phyloP scores from a whole-genome alignment of 2,113 vertebrate species.

The Meles meles region DNA sequence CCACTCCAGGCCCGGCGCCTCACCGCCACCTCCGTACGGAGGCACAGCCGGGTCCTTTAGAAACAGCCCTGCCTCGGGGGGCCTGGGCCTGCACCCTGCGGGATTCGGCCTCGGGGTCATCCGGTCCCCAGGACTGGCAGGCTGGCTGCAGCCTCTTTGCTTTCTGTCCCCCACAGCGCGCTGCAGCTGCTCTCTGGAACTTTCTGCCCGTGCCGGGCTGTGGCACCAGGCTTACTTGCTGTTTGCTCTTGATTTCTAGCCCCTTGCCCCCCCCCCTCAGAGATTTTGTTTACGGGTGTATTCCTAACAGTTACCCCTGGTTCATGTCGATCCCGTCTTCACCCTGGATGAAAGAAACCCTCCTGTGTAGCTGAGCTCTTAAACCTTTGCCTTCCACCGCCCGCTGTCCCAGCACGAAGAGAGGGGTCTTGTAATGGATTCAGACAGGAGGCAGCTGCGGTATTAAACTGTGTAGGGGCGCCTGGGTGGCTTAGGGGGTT shows the following conservation, averaged over 20 bases:
- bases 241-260: not conserved
- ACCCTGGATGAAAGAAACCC: not conserved
- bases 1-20: rapidly evolving
- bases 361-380: not conserved
- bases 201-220: no score
- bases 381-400: rapidly evolving
- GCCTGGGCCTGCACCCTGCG: rapidly evolving
- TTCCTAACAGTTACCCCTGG: not conserved
- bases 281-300: rapidly evolving
- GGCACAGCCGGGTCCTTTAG: rapidly evolving
- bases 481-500: no score
- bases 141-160: not conserved
- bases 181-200: no score
- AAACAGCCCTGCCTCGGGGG: rapidly evolving
- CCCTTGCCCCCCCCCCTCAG: not conserved
- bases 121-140: not conserved
- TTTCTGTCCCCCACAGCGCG: rapidly evolving
- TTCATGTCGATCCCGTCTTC: not conserved
- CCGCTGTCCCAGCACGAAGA: rapidly evolving
- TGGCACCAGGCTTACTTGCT: rapidly evolving
- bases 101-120: no score
- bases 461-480: not conserved
- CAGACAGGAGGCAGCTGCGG: not conserved
- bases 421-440: rapidly evolving
- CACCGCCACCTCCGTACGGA: rapidly evolving